phyloP scores from a whole-genome alignment of 2,888 invertebrate species.

The Amorpha juglandis region DNA sequence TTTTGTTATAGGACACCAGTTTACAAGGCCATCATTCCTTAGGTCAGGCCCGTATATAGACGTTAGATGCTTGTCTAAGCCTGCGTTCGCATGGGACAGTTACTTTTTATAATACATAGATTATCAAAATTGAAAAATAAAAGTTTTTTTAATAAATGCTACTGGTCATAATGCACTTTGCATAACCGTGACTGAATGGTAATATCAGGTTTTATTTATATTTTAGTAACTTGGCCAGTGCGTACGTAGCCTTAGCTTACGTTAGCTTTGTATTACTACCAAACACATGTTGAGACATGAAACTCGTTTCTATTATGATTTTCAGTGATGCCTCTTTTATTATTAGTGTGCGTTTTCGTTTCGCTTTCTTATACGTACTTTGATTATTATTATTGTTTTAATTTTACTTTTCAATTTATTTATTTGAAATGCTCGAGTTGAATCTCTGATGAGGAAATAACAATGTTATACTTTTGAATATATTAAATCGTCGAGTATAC shows the following conservation, averaged over 20 bases:
- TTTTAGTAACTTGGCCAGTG: conserved; percentile 1
- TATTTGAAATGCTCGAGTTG: not conserved
- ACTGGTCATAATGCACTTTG: no score
- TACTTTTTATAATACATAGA: not conserved
- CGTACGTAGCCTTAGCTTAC: not conserved
- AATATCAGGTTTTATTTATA: no score
- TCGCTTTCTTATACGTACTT: conserved; percentile 42
- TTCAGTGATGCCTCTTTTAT: conserved; percentile 36
- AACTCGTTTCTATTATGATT: conserved; percentile 34
- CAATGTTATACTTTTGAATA: not conserved
- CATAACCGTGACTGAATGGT: no score
- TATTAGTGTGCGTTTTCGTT: conserved; percentile 47
- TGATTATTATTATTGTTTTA: conserved; percentile 38
- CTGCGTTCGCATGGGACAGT: not conserved
- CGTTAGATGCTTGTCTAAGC: conserved; percentile 61
- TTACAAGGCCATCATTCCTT: conserved; percentile 80
- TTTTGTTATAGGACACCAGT: conserved; percentile 83
- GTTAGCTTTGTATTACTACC: conserved; percentile 52
- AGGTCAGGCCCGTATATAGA: conserved; percentile 74
- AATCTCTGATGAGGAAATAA: not conserved
- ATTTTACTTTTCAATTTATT: conserved; percentile 28
- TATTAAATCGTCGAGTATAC: no score
- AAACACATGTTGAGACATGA: conserved; percentile 72
- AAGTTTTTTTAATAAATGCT: no score
- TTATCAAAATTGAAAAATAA: no score